phyloP scores from a whole-genome alignment of 2,888 invertebrate genomes.

The Aspidiotus destructor region DNA sequence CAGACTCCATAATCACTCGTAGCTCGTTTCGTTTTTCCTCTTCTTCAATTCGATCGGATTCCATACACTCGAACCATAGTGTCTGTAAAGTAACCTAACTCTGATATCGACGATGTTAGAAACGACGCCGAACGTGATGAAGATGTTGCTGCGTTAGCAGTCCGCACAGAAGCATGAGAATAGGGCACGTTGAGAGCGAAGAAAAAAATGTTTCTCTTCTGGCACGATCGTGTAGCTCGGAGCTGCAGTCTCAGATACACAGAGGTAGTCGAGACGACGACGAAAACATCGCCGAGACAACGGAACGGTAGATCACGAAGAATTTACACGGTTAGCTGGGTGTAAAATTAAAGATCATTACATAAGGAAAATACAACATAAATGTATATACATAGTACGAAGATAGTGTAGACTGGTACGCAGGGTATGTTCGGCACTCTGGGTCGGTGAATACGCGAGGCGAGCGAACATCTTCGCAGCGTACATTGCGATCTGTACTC shows the following conservation, averaged over 20 bases:
- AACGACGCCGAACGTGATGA: constrained; percentile 24
- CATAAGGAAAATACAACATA: constrained; percentile 3
- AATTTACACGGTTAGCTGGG: constrained; percentile 7
- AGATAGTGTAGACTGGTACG: constrained; percentile 13
- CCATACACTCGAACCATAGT: too few relatives aligned
- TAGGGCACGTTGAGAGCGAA: constrained; percentile 12
- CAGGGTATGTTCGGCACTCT: neutral
- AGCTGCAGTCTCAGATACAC: neutral
- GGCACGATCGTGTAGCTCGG: constrained; percentile 9
- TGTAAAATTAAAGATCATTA: constrained; percentile 16
- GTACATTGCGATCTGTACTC: neutral
- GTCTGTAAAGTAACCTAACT: neutral
- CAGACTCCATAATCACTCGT: too few relatives aligned
- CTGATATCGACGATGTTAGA: neutral
- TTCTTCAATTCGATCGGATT: too few relatives aligned
- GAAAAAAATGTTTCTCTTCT: constrained; percentile 8
- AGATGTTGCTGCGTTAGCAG: constrained; percentile 17
- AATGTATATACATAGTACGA: neutral
- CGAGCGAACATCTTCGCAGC: neutral
- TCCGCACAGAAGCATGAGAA: constrained; percentile 21
- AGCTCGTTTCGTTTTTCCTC: too few relatives aligned
- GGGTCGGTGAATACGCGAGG: neutral
- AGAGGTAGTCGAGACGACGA: constrained; percentile 5
- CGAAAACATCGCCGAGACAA: neutral
- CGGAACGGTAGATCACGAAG: constrained; percentile 10